These are phyloP conservation scores for Hanleya hanleyi DNA, from an alignment of 2,888 invertebrate genomes.

Conservation along the genomic window DNA sequence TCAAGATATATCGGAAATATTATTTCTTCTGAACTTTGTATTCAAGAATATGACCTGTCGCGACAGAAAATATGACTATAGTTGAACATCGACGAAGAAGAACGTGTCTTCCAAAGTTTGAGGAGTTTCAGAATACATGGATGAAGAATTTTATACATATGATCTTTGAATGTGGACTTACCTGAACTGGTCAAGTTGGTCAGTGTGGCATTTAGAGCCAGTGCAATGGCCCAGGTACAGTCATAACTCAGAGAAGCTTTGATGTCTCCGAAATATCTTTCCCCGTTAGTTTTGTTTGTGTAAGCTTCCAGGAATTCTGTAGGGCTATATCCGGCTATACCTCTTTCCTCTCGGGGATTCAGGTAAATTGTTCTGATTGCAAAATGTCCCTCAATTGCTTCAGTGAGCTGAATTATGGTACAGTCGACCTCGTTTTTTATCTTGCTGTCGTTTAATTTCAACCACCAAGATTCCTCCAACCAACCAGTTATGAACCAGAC, in stretches of 20 bases:
- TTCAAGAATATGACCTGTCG: too few species aligned
- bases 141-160: too few species aligned
- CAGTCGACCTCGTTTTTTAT: constrained; percentile 80
- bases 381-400: constrained; percentile 45
- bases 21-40: too few species aligned
- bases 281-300: constrained; percentile 27
- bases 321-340: constrained; percentile 42
- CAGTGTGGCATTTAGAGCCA: constrained; percentile 93
- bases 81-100: too few species aligned
- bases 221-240: constrained; percentile 97
- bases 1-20: too few species aligned
- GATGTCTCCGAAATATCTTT: constrained; percentile 75
- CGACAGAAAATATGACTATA: too few species aligned
- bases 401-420: constrained; percentile 36
- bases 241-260: constrained; percentile 98
- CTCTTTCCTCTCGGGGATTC: constrained; percentile 34
- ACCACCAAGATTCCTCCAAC: constrained; percentile 42
- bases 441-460: not conserved
- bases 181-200: not conserved
- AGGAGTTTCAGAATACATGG: too few species aligned
- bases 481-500: constrained; percentile 53
- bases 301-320: constrained; percentile 35
- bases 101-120: too few species aligned
- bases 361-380: constrained; percentile 42
- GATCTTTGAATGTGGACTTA: not conserved